A percentile compares a stretch with the other conserved stretches of the same genome.
Evolutionary conservation across 2,113 vertebrate genomes (phyloP).

Genomic region (Vimba vimba): DNA sequence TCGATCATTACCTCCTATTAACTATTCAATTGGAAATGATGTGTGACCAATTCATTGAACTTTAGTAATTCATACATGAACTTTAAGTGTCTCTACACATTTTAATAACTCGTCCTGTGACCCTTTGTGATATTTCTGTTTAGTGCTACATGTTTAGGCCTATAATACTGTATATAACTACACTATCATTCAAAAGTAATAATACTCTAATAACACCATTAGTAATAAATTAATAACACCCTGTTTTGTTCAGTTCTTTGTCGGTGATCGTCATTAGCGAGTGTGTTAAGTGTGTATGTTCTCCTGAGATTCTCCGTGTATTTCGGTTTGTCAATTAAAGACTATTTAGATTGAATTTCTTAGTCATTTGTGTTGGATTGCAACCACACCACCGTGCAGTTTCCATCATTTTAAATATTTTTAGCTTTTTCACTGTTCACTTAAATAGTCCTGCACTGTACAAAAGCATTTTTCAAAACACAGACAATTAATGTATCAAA

Average conservation of each 20-base stretch:
- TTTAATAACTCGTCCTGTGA: background rate
- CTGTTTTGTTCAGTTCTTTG: no score
- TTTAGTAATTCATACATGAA: background rate
- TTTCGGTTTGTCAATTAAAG: no score
- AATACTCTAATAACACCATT: no score
- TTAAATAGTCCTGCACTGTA: background rate
- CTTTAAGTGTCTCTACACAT: background rate
- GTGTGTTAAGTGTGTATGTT: no score
- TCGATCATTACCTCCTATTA: background rate
- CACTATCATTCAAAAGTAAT: background rate
- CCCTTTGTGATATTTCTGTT: background rate
- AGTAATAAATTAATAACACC: no score
- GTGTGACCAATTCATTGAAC: background rate
- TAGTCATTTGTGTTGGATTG: no score
- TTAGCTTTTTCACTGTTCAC: background rate
- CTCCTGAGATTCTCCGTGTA: no score
- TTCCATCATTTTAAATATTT: background rate
- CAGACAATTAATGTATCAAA: background rate
- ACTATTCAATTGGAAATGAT: background rate
- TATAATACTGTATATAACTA: background rate
- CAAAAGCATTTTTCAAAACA: background rate
- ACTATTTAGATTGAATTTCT: no score
- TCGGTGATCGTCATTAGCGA: no score
- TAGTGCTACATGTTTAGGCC: background rate
- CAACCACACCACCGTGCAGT: no score